These are phyloP conservation scores for Trididemnum miniatum DNA, from an alignment of 23 tunicate genomes.

Conservation along the genomic window DNA sequence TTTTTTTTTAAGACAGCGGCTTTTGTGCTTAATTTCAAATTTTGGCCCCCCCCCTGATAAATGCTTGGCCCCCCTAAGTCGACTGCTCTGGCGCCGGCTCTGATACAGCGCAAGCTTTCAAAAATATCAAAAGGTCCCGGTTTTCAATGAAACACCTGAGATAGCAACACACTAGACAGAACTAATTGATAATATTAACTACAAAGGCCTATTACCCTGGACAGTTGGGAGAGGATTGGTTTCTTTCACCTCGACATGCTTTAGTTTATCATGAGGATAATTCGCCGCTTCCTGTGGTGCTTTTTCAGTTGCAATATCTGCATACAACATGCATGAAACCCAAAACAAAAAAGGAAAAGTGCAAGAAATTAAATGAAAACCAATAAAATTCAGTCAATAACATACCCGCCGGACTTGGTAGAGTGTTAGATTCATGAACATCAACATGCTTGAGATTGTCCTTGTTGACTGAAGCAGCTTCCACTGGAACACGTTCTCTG, in stretches of 20 bases:
- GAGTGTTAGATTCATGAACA: conserved; percentile 29
- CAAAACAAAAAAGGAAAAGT: background rate
- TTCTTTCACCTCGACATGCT: conserved; percentile 78
- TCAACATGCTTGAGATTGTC: conserved; percentile 67
- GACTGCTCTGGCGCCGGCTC: no score
- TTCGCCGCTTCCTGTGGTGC: conserved; percentile 60
- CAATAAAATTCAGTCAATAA: no score
- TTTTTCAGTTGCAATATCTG: conserved; percentile 63
- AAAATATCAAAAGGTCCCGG: no score
- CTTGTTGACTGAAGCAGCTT: conserved; percentile 58
- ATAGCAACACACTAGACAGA: no score
- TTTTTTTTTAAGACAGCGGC: no score
- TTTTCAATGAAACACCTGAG: no score
- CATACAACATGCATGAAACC: background rate
- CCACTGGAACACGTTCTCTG: conserved; percentile 43
- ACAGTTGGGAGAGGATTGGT: conserved; percentile 41
- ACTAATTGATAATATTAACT: no score
- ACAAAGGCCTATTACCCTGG: conserved; percentile 48
- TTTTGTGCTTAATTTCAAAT: no score
- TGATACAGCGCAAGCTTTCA: no score
- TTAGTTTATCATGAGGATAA: conserved; percentile 47
- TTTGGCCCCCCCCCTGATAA: no score
- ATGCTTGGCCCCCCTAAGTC: no score
- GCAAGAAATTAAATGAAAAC: background rate
- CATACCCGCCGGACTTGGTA: conserved; percentile 39